Base-by-base conservation (phyloP, 1,140 invertebrate species). In the Ruditapes philippinarum region DNA sequence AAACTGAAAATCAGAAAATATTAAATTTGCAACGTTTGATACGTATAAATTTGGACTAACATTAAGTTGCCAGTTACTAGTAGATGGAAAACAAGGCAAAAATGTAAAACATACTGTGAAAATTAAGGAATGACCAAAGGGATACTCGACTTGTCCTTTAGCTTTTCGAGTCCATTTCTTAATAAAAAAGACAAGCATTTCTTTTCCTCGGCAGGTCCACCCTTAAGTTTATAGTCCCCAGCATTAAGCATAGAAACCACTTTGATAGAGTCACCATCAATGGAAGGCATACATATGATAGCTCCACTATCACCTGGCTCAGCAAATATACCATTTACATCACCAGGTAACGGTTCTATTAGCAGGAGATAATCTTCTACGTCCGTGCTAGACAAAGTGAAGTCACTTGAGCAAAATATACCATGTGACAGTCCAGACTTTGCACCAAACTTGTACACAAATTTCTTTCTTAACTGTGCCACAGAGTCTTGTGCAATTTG, bases 341-440 rank as follows among this genome's bases (percentile, higher is more conserved):
- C 22, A 2, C 38, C 70, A 74, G 70, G 70, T 17, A 49, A 11
- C 2, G 38, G 25, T 45, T 74, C 70, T n/a, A 74, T 74, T 22
- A 74, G 45, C 5, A 74, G 4, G 49, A 74, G 19, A 49, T 74
- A 74, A 28, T 49, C 40, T 4, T 74, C 40, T 5, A 49, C 70
- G 9, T 45, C 40, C 4, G 9, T 17, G 0, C n/a, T n/a, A 22
- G 40, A 42, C 25, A 49, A 7, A 4, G 12, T n/a, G 25, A 74
- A 74, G 40, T 74, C 70, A 22, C 33, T n/a, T 25, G 70, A 74
- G n/a, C 70, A 74, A 12, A 74, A 25, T n/a, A 74, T 74, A 40
- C 70, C 70, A n/a, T n/a, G 45, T 0, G 70, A 49, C 0, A 74
- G 40, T 0, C 38, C 70, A 22, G 70, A 45, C 40, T 19, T 49